Conservation (phyloP, 2,797 vertebrate species). For the Rhodeus uyekii region DNA sequence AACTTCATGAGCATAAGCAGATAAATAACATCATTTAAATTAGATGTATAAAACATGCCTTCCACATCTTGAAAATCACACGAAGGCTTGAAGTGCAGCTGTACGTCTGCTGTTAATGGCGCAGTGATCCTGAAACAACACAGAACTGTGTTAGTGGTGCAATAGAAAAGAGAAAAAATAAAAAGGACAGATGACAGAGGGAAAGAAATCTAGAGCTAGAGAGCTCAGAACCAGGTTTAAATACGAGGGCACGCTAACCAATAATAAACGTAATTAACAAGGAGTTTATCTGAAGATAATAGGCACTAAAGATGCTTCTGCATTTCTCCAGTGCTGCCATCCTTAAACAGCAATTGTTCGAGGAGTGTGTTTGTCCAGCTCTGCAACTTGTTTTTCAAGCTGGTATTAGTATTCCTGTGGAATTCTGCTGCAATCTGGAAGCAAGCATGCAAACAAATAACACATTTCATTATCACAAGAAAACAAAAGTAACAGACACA, state of each 20-base stretch:
- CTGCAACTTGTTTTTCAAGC: conserved; percentile 5
- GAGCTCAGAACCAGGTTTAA: neutral
- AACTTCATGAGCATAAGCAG: neutral
- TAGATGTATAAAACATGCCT: neutral
- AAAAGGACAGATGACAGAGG: neutral
- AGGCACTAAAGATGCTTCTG: conserved; percentile 1
- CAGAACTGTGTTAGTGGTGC: neutral
- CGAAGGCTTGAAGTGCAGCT: neutral
- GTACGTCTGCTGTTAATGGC: neutral
- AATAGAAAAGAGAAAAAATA: neutral
- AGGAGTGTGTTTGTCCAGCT: neutral
- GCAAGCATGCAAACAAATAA: neutral
- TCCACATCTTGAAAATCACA: conserved; percentile 14
- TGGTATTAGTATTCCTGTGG: conserved; percentile 11
- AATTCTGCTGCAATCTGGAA: conserved; percentile 19
- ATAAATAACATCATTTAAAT: neutral
- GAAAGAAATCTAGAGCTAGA: neutral
- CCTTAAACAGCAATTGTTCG: neutral
- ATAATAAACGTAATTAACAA: conserved; percentile 2
- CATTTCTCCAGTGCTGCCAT: neutral
- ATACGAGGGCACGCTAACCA: neutral
- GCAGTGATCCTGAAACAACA: neutral
- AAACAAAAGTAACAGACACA: neutral
- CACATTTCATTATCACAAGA: neutral
- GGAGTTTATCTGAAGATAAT: neutral